A percentile compares a stretch with the other conserved stretches of the same genome.
Conservation (phyloP, 2,113 vertebrate species). For the Tenebrosternarchus preto region DNA sequence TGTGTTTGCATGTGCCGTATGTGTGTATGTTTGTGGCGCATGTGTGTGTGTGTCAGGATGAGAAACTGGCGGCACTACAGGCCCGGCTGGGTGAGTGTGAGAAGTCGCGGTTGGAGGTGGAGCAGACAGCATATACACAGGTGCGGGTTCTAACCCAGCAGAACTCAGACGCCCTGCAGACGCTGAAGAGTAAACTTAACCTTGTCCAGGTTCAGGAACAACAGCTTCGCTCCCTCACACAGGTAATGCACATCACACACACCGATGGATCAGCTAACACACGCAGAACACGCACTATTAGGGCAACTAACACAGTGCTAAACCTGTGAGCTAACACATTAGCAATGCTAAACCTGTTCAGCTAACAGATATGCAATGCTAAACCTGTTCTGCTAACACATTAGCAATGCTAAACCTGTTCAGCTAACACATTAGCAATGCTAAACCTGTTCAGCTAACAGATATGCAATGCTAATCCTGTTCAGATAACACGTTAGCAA, state of each 20-base stretch:
- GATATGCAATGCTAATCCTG: neutral
- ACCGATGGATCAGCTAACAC: constrained; percentile 12
- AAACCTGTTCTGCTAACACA: neutral
- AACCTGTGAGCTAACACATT: neutral
- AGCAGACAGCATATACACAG: constrained; percentile 78
- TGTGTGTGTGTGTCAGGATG: constrained; percentile 68
- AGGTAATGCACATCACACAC: constrained; percentile 69
- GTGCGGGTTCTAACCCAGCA: constrained; percentile 82
- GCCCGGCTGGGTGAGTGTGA: constrained; percentile 76
- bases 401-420: neutral
- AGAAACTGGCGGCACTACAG: constrained; percentile 74
- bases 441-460: neutral
- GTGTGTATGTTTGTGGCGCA: neutral
- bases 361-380: neutral
- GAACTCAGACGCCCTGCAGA: constrained; percentile 79
- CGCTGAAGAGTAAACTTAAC: constrained; percentile 77
- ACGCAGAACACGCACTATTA: neutral
- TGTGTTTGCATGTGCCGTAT: neutral
- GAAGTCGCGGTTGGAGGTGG: constrained; percentile 75
- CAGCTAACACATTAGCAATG: neutral
- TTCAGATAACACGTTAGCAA: neutral
- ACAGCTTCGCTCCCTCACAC: constrained; percentile 82
- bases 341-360: neutral
- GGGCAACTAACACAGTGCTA: too few species aligned
- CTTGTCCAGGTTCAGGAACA: constrained; percentile 76